Percentiles rank a stretch among this genome's conserved stretches.
Evolutionary conservation across 2,113 vertebrate species (phyloP).

Genomic region (Aptenodytes patagonicus): DNA sequence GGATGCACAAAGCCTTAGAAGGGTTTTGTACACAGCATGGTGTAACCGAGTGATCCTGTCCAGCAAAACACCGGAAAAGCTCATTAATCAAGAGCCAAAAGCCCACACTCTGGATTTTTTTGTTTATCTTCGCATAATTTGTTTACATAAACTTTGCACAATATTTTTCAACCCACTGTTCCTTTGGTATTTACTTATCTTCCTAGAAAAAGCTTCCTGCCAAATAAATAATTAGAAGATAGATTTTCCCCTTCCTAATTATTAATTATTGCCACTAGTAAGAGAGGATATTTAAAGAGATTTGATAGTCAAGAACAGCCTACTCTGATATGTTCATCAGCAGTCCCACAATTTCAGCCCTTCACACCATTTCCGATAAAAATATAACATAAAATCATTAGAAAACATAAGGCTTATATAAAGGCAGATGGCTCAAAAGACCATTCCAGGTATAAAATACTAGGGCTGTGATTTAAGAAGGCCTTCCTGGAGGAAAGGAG

Average conservation of each 20-base stretch:
- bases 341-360: background rate
- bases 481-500: background rate
- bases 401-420: background rate
- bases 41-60: background rate
- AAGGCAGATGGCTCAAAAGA: background rate
- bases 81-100: conserved; percentile 35
- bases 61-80: conserved; percentile 27
- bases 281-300: background rate
- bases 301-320: background rate
- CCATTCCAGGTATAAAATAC: background rate
- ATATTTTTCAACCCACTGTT: conserved; percentile 38
- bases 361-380: background rate
- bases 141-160: conserved; percentile 51
- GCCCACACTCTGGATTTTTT: background rate
- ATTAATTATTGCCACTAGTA: conserved; percentile 17
- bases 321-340: background rate
- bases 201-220: conserved; percentile 37
- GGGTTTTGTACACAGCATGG: background rate
- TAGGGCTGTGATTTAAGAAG: background rate
- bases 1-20: conserved; percentile 24
- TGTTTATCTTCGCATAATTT: conserved; percentile 34
- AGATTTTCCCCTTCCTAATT: conserved; percentile 23
- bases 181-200: conserved; percentile 48
- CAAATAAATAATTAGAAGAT: conserved; percentile 43
- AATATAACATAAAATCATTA: background rate